A percentile compares a stretch with the other conserved stretches of the same genome.
These are phyloP conservation scores for Pseudomyrmex flavicornis DNA, from an alignment of 1,140 invertebrate species.

Conservation along the genomic window DNA sequence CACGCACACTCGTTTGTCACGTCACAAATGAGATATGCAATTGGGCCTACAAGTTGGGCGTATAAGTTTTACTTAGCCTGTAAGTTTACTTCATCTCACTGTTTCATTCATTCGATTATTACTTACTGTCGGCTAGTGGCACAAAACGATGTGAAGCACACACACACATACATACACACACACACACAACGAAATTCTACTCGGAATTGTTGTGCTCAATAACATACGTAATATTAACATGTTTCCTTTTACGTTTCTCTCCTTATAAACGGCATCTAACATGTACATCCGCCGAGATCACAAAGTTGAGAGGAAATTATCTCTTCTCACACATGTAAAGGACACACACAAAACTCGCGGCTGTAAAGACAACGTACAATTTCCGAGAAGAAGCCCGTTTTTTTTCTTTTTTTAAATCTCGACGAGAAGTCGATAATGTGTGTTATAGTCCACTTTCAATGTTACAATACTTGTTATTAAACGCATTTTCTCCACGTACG, in stretches of 20 bases:
- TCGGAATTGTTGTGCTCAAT: slow-evolving; percentile 42
- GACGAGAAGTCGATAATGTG: slow-evolving; percentile 55
- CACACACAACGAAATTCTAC: slow-evolving; percentile 16
- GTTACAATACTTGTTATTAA: slow-evolving; percentile 50
- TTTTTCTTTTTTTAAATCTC: background rate
- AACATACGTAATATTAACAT: slow-evolving; percentile 40
- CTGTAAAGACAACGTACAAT: slow-evolving; percentile 49
- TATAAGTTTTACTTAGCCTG: slow-evolving; percentile 20
- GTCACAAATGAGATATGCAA: slow-evolving; percentile 31
- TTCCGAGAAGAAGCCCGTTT: slow-evolving; percentile 43
- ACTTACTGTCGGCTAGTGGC: too few species aligned
- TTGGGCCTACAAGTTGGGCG: slow-evolving; percentile 40
- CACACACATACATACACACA: too few species aligned
- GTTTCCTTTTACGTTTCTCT: slow-evolving; percentile 7
- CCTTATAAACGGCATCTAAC: slow-evolving; percentile 45
- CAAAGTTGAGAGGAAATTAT: background rate
- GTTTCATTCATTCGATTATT: background rate
- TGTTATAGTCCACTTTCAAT: slow-evolving; percentile 47
- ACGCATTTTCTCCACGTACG: slow-evolving; percentile 17
- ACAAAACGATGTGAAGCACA: too few species aligned
- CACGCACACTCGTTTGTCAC: background rate
- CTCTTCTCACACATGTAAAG: slow-evolving; percentile 28
- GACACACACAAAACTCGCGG: slow-evolving; percentile 15
- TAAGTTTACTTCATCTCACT: slow-evolving; percentile 17
- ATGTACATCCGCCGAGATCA: slow-evolving; percentile 25